Conservation (phyloP, 1,140 invertebrate species). For the Camponotus vicinus region DNA sequence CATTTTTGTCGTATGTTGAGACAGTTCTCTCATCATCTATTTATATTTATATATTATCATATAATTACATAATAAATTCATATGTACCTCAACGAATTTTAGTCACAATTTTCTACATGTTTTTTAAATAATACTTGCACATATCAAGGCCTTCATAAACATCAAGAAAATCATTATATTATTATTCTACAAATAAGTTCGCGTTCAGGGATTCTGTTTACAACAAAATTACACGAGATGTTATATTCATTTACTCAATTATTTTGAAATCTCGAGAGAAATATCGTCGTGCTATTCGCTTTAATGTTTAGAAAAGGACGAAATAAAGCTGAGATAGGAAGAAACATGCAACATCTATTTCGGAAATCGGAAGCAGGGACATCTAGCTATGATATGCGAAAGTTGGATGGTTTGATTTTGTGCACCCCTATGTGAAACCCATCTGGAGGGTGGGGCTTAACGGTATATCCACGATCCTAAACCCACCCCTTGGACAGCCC, state of each 20-base stretch:
- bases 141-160: not conserved
- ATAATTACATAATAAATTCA: not conserved
- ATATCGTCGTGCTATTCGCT: not conserved
- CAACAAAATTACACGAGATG: not conserved
- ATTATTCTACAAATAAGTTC: not conserved
- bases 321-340: slow-evolving; percentile 51
- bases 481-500: slow-evolving; percentile 77
- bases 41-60: not conserved
- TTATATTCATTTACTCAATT: not conserved
- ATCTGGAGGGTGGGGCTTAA: slow-evolving; percentile 81
- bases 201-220: not conserved
- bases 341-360: slow-evolving; percentile 55
- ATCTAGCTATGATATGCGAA: slow-evolving; percentile 77
- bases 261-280: not conserved
- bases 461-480: slow-evolving; percentile 74
- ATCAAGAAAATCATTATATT: not conserved
- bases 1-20: not conserved
- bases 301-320: slow-evolving; percentile 9
- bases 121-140: not conserved
- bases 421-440: slow-evolving; percentile 77
- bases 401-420: slow-evolving; percentile 78
- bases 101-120: not conserved
- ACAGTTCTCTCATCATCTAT: not conserved
- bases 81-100: not conserved
- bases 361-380: slow-evolving; percentile 74